Base-by-base conservation (phyloP, 2,113 vertebrate species). In the Ciconia maguari region DNA sequence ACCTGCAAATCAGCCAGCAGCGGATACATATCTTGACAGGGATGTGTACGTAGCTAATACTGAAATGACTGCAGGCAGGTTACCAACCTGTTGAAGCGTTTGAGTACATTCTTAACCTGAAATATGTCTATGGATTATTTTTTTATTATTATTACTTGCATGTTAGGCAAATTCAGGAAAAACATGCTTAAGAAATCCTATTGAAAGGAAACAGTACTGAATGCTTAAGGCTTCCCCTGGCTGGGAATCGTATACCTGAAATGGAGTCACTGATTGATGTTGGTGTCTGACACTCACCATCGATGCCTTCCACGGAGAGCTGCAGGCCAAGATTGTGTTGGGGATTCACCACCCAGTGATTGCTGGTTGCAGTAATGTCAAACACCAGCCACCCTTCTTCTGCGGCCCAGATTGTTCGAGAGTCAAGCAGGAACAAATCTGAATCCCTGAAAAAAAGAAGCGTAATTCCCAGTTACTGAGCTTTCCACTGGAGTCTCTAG, bases 381-480 rank as follows among this genome's bases (percentile, higher is more conserved):
- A 99, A 99, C 93, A 99, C 99, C 97, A 99, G 96, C 99, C 99
- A 99, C 57, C 99, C 99, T 94, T 99, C 99, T 96, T 99, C 99
- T 2, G 98, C 99, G 4, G 99, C 99, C 99, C 99, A 99, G 97
- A 99, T 99, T 19, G 99, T 99, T 52, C 99, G 98, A 11, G 99
- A 99, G 97, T 99, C 99, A 2, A 99, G 98, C 91, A 99, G 98
- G 94, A 99, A 99, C 91, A 99, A 97, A 93, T 99, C 99, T 1
- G 99, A 99, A 94, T 99, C 99, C 96, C 99, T 99, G 96, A 15
- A 94, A 93, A 49, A 75, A 25, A 93, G 19, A 44, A 60, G 55
- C 5, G 1, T 6, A 29, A n/a, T 70, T 92, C 79, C 72, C 54
- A 61, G 32, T 93, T 30, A 76, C 11, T 9, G 15, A 13, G 44